Conservation (phyloP, 37 sponge, comb jelly and placozoan genomes). For the Beroe forskalii region DNA sequence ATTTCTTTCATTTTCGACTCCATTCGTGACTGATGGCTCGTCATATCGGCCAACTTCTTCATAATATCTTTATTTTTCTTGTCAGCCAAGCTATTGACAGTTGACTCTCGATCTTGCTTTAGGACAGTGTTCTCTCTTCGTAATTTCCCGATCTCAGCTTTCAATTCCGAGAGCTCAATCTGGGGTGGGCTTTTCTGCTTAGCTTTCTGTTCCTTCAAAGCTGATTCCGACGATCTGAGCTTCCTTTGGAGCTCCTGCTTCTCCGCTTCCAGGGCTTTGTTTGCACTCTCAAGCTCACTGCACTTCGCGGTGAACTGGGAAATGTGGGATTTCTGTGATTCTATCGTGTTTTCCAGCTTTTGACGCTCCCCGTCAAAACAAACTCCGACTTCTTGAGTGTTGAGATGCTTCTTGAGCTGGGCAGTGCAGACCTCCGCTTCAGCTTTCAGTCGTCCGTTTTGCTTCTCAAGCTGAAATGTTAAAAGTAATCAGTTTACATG, state of each 20-base stretch:
- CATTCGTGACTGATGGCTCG: background rate
- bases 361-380: background rate
- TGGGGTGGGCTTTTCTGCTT: background rate
- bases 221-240: too few species aligned
- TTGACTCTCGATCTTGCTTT: background rate
- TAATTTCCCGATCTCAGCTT: background rate
- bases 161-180: background rate
- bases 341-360: background rate
- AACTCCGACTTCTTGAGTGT: background rate
- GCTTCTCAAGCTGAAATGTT: conserved; percentile 26
- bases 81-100: conserved; percentile 20
- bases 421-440: background rate
- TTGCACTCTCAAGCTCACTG: background rate
- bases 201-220: background rate
- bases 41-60: conserved; percentile 2
- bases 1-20: background rate
- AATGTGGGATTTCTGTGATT: background rate
- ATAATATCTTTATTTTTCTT: conserved; percentile 38
- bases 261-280: background rate
- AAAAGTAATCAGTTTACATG: background rate
- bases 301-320: background rate
- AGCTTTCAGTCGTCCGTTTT: background rate
- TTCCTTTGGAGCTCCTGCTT: background rate
- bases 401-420: conserved; percentile 15
- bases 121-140: conserved; percentile 12